Conservation (phyloP, 2,113 vertebrate genomes). For the Terrapene triunguis region DNA sequence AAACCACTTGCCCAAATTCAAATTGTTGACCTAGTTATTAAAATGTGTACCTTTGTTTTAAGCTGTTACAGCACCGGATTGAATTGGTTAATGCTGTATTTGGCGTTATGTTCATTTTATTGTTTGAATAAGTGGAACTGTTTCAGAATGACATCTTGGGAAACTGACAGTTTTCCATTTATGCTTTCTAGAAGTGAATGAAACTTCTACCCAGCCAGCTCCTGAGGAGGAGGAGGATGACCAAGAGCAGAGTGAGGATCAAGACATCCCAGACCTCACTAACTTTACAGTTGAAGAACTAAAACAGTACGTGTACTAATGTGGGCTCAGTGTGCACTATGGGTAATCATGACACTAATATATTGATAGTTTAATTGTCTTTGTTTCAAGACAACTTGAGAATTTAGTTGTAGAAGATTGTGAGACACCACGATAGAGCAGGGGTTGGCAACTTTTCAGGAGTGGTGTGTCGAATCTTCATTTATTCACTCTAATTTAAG, state of each 20-base stretch:
- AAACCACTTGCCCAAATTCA: neutral
- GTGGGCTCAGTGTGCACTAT: neutral
- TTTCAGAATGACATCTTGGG: neutral
- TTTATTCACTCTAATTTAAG: too few relatives aligned
- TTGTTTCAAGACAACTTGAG: neutral
- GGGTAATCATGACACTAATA: neutral
- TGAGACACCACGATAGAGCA: neutral
- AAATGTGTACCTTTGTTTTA: neutral
- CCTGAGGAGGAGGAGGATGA: constrained; percentile 86
- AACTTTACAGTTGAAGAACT: constrained; percentile 92
- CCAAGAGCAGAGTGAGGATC: constrained; percentile 88
- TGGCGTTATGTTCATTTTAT: neutral
- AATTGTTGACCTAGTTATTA: neutral
- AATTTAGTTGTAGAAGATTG: neutral
- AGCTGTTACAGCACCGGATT: neutral
- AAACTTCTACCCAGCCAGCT: constrained; percentile 72
- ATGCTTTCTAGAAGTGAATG: constrained; percentile 78
- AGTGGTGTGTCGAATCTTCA: too few relatives aligned
- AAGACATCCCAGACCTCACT: constrained; percentile 92
- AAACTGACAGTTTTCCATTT: neutral
- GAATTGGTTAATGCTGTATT: neutral
- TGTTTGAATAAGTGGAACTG: neutral
- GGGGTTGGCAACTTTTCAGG: too few relatives aligned
- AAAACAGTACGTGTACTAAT: constrained; percentile 88
- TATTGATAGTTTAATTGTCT: neutral